These are phyloP conservation scores for Acleris sparsana DNA, from an alignment of 2,888 invertebrate genomes.

Conservation along the genomic window DNA sequence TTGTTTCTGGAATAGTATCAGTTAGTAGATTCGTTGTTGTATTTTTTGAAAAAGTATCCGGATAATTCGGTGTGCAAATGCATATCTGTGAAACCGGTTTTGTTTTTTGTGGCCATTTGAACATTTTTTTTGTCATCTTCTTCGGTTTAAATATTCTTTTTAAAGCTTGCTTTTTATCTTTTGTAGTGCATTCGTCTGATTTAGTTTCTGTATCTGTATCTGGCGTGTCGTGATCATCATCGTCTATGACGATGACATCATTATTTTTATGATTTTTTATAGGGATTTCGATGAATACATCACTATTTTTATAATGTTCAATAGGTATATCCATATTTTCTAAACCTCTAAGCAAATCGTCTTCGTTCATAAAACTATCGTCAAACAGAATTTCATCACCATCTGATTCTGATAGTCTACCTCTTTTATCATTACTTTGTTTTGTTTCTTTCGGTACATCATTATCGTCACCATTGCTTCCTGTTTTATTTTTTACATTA, in stretches of 20 bases:
- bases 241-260: constrained; percentile 28
- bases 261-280: constrained; percentile 39
- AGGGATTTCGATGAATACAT: constrained; percentile 41
- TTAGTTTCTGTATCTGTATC: background rate
- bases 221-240: constrained; percentile 9
- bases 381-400: constrained; percentile 45
- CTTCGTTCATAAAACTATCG: constrained; percentile 53
- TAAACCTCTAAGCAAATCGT: constrained; percentile 54
- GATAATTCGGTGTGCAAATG: constrained; percentile 35
- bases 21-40: constrained; percentile 33
- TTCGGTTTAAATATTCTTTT: constrained; percentile 29
- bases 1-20: constrained; percentile 47
- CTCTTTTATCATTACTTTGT: too few relatives aligned
- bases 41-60: constrained; percentile 24
- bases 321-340: constrained; percentile 64
- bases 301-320: constrained; percentile 30
- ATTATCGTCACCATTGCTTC: too few relatives aligned
- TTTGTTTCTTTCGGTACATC: background rate
- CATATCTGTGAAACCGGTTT: constrained; percentile 37
- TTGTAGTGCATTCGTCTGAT: background rate
- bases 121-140: constrained; percentile 7
- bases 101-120: constrained; percentile 19
- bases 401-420: constrained; percentile 44
- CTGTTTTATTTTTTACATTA: background rate
- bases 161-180: background rate